Conservation (phyloP, 2,888 invertebrate genomes). For the Lucinisca nassula region DNA sequence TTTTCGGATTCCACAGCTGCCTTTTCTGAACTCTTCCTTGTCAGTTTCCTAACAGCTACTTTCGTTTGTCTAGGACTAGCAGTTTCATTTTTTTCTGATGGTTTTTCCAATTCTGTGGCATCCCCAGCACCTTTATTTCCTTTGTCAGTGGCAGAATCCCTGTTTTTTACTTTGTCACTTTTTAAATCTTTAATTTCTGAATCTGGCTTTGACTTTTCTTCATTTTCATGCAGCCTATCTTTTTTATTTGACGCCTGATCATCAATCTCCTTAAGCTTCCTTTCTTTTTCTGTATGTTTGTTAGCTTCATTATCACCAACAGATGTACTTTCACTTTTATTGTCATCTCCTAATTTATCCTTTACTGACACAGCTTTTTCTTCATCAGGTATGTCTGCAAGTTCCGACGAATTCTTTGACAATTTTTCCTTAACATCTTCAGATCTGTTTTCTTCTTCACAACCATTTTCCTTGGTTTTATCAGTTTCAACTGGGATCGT, state of each 20-base stretch:
- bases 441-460: background rate
- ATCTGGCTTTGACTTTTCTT: background rate
- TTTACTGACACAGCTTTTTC: background rate
- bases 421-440: background rate
- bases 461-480: constrained; percentile 9
- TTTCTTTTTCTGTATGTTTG: background rate
- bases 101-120: constrained; percentile 1
- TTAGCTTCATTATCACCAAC: background rate
- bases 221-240: background rate
- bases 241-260: constrained; percentile 22
- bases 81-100: background rate
- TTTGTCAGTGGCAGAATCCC: background rate
- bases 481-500: constrained; percentile 13
- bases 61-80: background rate
- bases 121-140: constrained; percentile 30
- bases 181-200: constrained; percentile 18
- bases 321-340: background rate
- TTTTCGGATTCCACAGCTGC: background rate
- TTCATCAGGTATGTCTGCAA: background rate
- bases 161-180: background rate
- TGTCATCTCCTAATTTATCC: background rate
- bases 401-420: background rate
- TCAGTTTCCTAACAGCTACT: background rate
- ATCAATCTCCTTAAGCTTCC: background rate
- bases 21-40: background rate